Percentiles rank a stretch among this genome's conserved stretches.
phyloP scores from a whole-genome alignment of 2,888 invertebrate genomes.

The Tiliacea citrago region DNA sequence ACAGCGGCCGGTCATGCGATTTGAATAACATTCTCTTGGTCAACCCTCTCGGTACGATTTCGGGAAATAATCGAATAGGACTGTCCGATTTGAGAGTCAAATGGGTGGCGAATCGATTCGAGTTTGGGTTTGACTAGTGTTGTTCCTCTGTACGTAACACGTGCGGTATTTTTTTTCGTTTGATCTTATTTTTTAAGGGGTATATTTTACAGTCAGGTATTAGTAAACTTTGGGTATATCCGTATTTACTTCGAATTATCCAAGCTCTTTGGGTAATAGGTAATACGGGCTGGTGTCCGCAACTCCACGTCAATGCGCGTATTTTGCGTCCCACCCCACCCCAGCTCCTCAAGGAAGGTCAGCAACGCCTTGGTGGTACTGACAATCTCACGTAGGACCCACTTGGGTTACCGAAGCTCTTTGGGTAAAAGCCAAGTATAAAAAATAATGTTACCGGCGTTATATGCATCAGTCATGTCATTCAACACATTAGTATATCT shows the following conservation, averaged over 20 bases:
- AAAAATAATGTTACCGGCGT: background rate
- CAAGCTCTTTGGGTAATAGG: background rate
- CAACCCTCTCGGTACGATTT: slow-evolving; percentile 34
- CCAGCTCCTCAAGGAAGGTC: too few species aligned
- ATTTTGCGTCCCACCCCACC: too few species aligned
- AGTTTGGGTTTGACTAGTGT: slow-evolving; percentile 19
- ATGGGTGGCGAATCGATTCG: slow-evolving; percentile 26
- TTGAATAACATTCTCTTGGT: slow-evolving; percentile 53
- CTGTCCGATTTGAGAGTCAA: slow-evolving; percentile 28
- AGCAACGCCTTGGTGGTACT: too few species aligned
- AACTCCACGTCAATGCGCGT: too few species aligned
- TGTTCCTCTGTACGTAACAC: background rate
- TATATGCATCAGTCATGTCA: background rate
- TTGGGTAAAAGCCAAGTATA: background rate
- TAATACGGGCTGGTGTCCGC: too few species aligned
- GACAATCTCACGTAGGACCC: too few species aligned
- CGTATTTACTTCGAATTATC: background rate
- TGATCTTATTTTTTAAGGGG: background rate
- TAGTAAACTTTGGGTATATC: too few species aligned
- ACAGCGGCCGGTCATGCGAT: slow-evolving; percentile 36
- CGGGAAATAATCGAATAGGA: slow-evolving; percentile 47
- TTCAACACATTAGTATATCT: background rate
- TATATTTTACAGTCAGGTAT: too few species aligned
- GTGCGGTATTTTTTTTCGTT: background rate
- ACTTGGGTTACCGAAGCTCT: too few species aligned